Evolutionary conservation across 1,140 invertebrate genomes (phyloP), one percentile per base, ranked within the genome.

Genomic region (Drosophila pectinifera): DNA sequence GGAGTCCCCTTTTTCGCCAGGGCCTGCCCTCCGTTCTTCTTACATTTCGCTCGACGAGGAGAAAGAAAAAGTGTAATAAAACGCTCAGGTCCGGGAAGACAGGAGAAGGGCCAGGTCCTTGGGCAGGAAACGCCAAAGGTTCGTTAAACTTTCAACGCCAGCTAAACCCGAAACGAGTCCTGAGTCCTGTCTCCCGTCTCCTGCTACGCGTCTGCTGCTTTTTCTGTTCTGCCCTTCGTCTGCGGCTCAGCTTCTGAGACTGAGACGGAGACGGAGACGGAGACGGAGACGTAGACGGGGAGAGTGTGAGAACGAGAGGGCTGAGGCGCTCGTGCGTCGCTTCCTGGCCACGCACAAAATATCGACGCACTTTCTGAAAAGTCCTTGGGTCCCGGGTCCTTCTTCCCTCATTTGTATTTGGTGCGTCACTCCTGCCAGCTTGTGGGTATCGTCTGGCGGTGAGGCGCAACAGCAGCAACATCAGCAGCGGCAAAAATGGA

Each of bases 301-400:
- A 22, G 4, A 22, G 34, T 3, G 28, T 20, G 34, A 14, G 3
- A 51, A 4, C 24, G 7, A 8, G 28, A 36, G 38, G 38, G 22
- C 51, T 43, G 26, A 43, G n/a, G 28, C 53, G 53, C 61, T 75
- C 73, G 73, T 76, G 73, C 61, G 62, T 61, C 51, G 84, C 80
- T 88, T 88, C 80, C 83, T 88, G 80, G 80, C 84, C 80, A 88
- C 84, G 84, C 84, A 88, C 84, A 88, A 89, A 88, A 88, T 84
- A 84, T 89, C 84, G 77, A 88, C 84, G 84, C 84, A 88, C 84
- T 89, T 88, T 85, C 80, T 70, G 78, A 67, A 75, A 75, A 84
- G 84, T 90, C 73, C 76, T 81, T 76, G 61, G 65, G 42, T 57
- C 67, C 48, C 46, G 56, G 57, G 62, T 61, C 56, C 62, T 69